These are phyloP conservation scores for Eulithis testata DNA, from an alignment of 2,888 invertebrate genomes.

Conservation along the genomic window DNA sequence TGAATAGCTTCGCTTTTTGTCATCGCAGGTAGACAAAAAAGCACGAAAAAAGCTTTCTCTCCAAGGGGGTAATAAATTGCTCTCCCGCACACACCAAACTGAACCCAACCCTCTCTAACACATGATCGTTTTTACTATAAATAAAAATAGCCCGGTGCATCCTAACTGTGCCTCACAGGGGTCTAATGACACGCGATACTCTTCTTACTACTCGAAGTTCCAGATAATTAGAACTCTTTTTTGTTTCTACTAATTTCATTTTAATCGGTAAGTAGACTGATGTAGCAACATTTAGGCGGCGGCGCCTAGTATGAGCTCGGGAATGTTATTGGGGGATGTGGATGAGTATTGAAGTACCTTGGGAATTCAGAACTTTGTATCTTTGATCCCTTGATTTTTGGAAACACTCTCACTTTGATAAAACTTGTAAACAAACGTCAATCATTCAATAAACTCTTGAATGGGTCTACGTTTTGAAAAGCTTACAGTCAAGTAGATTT, in stretches of 20 bases:
- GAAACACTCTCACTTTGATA: neutral
- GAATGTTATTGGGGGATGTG: conserved; percentile 16
- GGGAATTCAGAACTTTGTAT: neutral
- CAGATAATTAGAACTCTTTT: conserved; percentile 70
- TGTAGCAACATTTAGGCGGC: conserved; percentile 43
- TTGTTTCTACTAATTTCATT: conserved; percentile 62
- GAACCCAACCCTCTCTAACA: conserved; percentile 19
- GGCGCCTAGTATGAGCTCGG: conserved; percentile 42
- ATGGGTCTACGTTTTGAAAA: neutral
- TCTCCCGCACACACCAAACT: conserved; percentile 39
- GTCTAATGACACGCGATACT: conserved; percentile 76
- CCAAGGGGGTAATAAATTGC: conserved; percentile 61
- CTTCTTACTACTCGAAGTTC: conserved; percentile 61
- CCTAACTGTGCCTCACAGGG: conserved; percentile 56
- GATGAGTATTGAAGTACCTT: neutral
- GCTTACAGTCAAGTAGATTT: conserved; percentile 1
- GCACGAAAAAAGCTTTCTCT: conserved; percentile 60
- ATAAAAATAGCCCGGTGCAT: conserved; percentile 26
- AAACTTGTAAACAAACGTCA: neutral
- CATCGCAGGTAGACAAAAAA: conserved; percentile 68
- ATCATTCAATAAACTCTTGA: neutral
- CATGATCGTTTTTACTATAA: conserved; percentile 23
- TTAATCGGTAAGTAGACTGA: conserved; percentile 56
- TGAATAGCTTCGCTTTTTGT: conserved; percentile 57
- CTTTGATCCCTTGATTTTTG: conserved; percentile 1